phyloP scores from a whole-genome alignment of 2,888 invertebrate species.

The Thera obeliscata region DNA sequence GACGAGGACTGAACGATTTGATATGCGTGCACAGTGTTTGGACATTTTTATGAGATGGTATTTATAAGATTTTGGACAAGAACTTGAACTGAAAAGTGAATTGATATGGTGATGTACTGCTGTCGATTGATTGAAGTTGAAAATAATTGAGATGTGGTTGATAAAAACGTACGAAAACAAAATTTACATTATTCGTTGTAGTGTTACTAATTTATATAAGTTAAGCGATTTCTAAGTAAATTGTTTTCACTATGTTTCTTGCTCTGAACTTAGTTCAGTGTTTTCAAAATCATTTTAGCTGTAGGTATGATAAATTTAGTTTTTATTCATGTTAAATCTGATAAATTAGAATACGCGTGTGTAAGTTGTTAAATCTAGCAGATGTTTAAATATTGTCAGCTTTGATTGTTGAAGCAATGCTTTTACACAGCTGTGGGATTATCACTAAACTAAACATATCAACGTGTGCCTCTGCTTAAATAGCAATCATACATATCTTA shows the following conservation, averaged over 20 bases:
- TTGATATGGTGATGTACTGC: conserved; percentile 3
- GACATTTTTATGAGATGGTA: conserved; percentile 12
- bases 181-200: neutral
- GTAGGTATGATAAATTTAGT: conserved; percentile 46
- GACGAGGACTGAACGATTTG: conserved; percentile 23
- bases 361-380: conserved; percentile 46
- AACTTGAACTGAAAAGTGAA: conserved; percentile 8
- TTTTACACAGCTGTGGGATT: conserved; percentile 61
- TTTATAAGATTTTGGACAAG: conserved; percentile 15
- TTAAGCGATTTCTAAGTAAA: conserved; percentile 42
- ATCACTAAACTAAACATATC: conserved; percentile 81
- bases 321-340: conserved; percentile 45
- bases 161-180: neutral
- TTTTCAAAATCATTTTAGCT: conserved; percentile 11
- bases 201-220: neutral
- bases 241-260: conserved; percentile 70
- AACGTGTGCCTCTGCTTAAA: conserved; percentile 83
- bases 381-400: conserved; percentile 57
- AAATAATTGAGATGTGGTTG: neutral
- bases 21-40: conserved; percentile 20
- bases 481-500: conserved; percentile 79
- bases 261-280: conserved; percentile 45
- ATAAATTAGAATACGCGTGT: conserved; percentile 52
- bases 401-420: conserved; percentile 77
- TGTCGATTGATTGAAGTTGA: conserved; percentile 2